phyloP scores from a whole-genome alignment of 2,888 invertebrate genomes.

The Temnothorax rugatulus region DNA sequence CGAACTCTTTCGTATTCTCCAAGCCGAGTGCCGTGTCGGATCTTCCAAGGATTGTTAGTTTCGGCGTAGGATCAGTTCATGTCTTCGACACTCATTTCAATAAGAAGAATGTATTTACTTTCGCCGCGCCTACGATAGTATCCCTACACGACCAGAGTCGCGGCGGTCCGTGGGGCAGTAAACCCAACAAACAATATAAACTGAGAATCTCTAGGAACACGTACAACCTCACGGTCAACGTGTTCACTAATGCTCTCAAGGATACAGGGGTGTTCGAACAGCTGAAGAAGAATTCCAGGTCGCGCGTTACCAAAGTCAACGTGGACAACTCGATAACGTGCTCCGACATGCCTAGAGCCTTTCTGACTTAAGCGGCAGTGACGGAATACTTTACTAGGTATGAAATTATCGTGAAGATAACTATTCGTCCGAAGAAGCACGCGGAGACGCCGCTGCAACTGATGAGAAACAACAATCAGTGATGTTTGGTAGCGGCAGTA shows the following conservation, averaged over 20 bases:
- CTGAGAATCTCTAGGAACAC: slow-evolving; percentile 72
- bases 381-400: slow-evolving; percentile 91
- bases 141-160: slow-evolving; percentile 24
- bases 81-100: slow-evolving; percentile 39
- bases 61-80: slow-evolving; percentile 62
- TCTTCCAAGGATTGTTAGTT: slow-evolving; percentile 65
- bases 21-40: slow-evolving; percentile 70
- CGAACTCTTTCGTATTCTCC: slow-evolving; percentile 75
- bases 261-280: slow-evolving; percentile 70
- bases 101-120: slow-evolving; percentile 68
- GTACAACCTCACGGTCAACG: slow-evolving; percentile 68
- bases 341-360: slow-evolving; percentile 89
- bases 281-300: slow-evolving; percentile 76
- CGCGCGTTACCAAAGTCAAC: slow-evolving; percentile 66
- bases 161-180: neutral
- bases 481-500: neutral
- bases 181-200: slow-evolving; percentile 65
- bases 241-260: slow-evolving; percentile 75
- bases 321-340: slow-evolving; percentile 85
- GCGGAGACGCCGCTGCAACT: neutral
- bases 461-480: neutral
- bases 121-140: slow-evolving; percentile 73
- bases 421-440: slow-evolving; percentile 89
- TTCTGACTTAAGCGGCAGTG: slow-evolving; percentile 89
- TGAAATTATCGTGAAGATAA: slow-evolving; percentile 91